A percentile compares a stretch with the other conserved stretches of the same genome.
Evolutionary conservation across 1,140 invertebrate genomes (phyloP).

Genomic region (Lucilia cuprina): DNA sequence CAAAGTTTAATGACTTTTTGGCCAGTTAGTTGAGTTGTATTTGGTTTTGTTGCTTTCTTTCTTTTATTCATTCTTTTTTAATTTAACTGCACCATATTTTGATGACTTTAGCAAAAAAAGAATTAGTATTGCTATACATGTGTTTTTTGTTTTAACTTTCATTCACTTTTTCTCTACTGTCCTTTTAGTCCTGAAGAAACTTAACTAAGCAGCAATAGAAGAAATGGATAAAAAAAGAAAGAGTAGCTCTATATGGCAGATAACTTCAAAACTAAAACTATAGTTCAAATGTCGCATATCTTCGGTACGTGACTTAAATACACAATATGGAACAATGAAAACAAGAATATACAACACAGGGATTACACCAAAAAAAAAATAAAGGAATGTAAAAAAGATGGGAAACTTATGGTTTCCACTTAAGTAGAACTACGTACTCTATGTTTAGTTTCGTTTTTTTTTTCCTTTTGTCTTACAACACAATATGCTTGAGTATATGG

Average conservation of each 20-base stretch:
- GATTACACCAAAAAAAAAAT: not conserved
- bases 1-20: slow-evolving; percentile 27
- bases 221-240: not conserved
- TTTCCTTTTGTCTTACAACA: not conserved
- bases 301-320: slow-evolving; percentile 22
- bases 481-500: slow-evolving; percentile 11
- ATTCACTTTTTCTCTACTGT: not conserved
- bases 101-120: slow-evolving; percentile 23
- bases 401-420: slow-evolving; percentile 18
- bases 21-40: not conserved
- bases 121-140: not conserved
- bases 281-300: slow-evolving; percentile 34
- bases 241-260: not conserved
- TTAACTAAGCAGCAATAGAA: not conserved
- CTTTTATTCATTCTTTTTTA: not conserved
- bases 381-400: not conserved
- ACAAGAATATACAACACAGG: not conserved
- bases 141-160: slow-evolving; percentile 6
- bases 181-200: not conserved
- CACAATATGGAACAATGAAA: slow-evolving; percentile 8
- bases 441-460: not conserved
- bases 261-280: not conserved
- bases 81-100: slow-evolving; percentile 24
- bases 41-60: slow-evolving; percentile 1
- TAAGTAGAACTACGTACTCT: slow-evolving; percentile 9